phyloP scores from a whole-genome alignment of 2,113 vertebrate genomes.

The Trachemys scripta region DNA sequence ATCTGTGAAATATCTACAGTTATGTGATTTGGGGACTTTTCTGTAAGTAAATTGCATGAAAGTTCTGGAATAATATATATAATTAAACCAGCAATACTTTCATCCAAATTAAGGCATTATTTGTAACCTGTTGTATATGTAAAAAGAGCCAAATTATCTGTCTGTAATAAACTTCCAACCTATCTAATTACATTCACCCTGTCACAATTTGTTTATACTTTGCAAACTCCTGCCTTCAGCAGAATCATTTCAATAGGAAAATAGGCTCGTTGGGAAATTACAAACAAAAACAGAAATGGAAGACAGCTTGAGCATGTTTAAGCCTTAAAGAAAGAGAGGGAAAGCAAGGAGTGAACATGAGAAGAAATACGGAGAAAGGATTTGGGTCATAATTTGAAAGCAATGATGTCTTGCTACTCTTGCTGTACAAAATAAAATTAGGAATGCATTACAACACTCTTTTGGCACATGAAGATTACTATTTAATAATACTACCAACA shows the following conservation, averaged over 20 bases:
- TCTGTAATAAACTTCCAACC: neutral
- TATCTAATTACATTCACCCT: neutral
- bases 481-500: conserved; percentile 36
- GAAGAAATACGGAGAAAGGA: neutral
- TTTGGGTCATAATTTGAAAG: neutral
- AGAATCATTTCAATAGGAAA: neutral
- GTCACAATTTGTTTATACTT: neutral
- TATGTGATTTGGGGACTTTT: neutral
- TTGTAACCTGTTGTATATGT: neutral
- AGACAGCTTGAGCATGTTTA: neutral
- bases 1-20: neutral
- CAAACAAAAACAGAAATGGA: neutral
- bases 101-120: neutral
- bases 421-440: neutral
- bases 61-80: neutral
- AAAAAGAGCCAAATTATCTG: neutral
- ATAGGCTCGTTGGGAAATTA: neutral
- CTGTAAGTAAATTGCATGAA: neutral
- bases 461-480: neutral
- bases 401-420: neutral
- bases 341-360: neutral
- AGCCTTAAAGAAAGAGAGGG: neutral
- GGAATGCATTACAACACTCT: neutral
- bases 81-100: neutral
- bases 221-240: neutral